These are phyloP conservation scores for Podarcis raffonei DNA, from an alignment of 2,113 vertebrate genomes.

Conservation along the genomic window DNA sequence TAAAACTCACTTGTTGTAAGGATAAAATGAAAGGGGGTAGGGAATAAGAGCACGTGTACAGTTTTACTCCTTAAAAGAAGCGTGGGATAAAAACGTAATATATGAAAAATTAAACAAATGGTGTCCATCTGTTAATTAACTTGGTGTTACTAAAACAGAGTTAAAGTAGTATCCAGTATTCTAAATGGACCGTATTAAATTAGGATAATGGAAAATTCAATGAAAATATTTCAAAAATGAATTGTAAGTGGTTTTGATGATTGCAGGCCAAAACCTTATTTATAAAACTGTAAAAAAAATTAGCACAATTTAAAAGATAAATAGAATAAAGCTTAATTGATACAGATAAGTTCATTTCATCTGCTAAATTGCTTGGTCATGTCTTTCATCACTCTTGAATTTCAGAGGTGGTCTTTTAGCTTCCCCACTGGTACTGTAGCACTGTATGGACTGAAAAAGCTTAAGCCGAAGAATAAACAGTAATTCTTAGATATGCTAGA, in stretches of 20 bases:
- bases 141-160: background rate
- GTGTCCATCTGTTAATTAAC: background rate
- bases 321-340: background rate
- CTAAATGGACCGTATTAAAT: background rate
- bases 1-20: background rate
- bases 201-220: background rate
- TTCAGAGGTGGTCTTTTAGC: background rate
- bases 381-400: background rate
- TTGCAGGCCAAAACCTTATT: background rate
- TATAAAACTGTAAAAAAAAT: background rate
- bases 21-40: background rate
- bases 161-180: background rate
- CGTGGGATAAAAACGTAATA: background rate
- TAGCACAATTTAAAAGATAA: background rate
- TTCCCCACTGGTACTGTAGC: background rate
- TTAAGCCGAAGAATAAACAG: background rate
- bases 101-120: background rate
- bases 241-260: background rate
- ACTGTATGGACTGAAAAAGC: background rate
- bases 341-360: background rate
- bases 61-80: background rate
- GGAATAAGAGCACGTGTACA: background rate
- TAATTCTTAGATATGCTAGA: background rate
- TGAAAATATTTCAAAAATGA: background rate
- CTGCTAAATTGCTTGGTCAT: background rate